Percentiles rank a stretch among this genome's conserved stretches.
These are phyloP conservation scores for Hyposoter dolosus DNA, from an alignment of 2,888 invertebrate genomes.

Conservation along the genomic window DNA sequence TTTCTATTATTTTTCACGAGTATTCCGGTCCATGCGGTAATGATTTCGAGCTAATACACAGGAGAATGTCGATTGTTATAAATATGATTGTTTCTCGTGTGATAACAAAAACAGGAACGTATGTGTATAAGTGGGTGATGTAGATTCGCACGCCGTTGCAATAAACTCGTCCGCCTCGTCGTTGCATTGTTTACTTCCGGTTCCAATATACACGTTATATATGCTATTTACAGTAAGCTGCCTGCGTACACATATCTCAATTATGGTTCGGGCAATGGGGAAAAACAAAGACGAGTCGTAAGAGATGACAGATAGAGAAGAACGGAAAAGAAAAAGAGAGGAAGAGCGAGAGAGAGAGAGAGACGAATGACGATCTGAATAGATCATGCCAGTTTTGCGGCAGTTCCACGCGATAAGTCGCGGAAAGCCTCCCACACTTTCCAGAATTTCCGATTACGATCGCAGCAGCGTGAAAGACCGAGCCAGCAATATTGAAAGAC, in stretches of 20 bases:
- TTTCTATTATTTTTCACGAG: conserved; percentile 28
- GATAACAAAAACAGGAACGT: conserved; percentile 30
- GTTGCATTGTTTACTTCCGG: conserved; percentile 64
- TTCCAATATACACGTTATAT: conserved; percentile 37
- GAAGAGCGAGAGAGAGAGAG: background rate
- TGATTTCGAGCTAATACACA: conserved; percentile 29
- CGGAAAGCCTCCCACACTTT: conserved; percentile 48
- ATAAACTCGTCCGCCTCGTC: conserved; percentile 62
- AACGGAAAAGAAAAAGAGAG: background rate
- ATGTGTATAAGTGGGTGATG: background rate
- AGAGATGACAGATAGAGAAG: conserved; percentile 15
- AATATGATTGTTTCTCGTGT: conserved; percentile 49
- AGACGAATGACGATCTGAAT: too few species aligned
- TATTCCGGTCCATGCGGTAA: background rate
- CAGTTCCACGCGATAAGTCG: conserved; percentile 55
- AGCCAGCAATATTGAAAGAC: background rate
- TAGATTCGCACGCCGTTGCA: conserved; percentile 44
- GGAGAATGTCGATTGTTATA: conserved; percentile 61
- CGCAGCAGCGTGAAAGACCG: background rate
- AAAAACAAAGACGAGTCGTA: background rate
- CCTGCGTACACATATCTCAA: conserved; percentile 26
- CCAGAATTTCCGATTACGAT: conserved; percentile 51
- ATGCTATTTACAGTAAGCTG: background rate
- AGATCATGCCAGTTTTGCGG: conserved; percentile 26
- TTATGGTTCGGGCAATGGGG: conserved; percentile 30